phyloP scores from a whole-genome alignment of 2,888 invertebrate species.

The Drosophila longiperda region DNA sequence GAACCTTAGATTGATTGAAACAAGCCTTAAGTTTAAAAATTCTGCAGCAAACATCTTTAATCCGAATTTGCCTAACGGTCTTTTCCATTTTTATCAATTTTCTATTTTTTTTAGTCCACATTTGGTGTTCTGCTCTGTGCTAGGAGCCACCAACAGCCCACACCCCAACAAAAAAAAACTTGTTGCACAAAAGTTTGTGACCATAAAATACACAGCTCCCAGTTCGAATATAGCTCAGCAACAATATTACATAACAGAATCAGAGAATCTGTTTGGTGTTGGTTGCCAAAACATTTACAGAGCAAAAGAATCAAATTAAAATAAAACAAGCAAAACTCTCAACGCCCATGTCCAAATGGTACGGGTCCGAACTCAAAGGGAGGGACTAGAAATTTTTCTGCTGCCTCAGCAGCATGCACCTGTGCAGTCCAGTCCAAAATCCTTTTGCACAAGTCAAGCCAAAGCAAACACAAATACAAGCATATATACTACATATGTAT shows the following conservation, averaged over 20 bases:
- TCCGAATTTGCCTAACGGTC: background rate
- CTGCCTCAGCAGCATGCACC: constrained; percentile 74
- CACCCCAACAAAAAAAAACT: constrained; percentile 41
- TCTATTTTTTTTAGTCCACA: constrained; percentile 45
- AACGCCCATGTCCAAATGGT: constrained; percentile 48
- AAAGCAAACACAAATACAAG: constrained; percentile 63
- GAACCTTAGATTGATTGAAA: background rate
- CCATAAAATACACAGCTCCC: constrained; percentile 38
- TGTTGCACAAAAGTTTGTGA: constrained; percentile 65
- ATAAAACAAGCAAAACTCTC: constrained; percentile 60
- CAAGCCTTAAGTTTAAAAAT: background rate
- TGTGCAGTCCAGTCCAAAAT: constrained; percentile 73
- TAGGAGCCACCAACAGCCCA: background rate
- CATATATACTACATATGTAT: constrained; percentile 8
- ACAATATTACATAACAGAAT: constrained; percentile 69
- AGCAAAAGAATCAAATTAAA: constrained; percentile 63
- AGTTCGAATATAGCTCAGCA: constrained; percentile 27
- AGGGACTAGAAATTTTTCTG: constrained; percentile 52
- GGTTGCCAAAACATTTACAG: constrained; percentile 72
- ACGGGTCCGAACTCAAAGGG: constrained; percentile 27
- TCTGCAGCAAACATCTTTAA: background rate
- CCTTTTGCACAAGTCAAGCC: constrained; percentile 71
- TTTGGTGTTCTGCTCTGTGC: constrained; percentile 31
- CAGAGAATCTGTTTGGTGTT: constrained; percentile 63
- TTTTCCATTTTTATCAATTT: constrained; percentile 17